Evolutionary conservation across 2,888 invertebrate species (phyloP), one percentile per base, ranked within the genome.

Genomic region (Octodonta nipae): DNA sequence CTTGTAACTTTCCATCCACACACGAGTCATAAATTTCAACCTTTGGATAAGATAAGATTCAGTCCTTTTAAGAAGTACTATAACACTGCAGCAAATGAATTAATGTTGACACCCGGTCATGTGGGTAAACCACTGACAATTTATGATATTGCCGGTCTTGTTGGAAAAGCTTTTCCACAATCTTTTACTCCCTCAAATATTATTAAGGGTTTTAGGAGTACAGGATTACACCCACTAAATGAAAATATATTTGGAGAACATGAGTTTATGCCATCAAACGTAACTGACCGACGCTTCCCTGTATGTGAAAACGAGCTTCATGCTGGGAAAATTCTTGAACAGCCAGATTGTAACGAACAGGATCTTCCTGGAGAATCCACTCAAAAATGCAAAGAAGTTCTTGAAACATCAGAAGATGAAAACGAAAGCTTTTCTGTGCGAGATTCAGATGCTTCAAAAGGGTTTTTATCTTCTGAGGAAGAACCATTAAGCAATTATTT

Each of bases 11-110:
- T 25, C 5, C 25, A 25, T 25, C 25, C 25, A 10, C 10, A 25
- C 25, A 25, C 25, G 5, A 25, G 25, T 10, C 6, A 25, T 10
- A 25, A 25, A 25, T n/a, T n/a, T n/a, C n/a, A n/a, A n/a, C n/a
- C n/a, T n/a, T 10, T 25, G 6, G 25, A 25, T 10, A 25, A 10
- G 10, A n/a, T 11, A 6, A 11, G 6, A n/a, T 25, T 25, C 10
- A 11, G 25, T 6, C 25, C 25, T 5, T 6, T 25, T 5, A 25
- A 25, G 10, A 6, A 6, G 8, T 17, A 10, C 10, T 25, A n/a
- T 25, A 25, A 25, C 10, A 6, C 6, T 6, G 25, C 25, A 25
- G 6, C 6, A 5, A 25, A 25, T n/a, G 25, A 17, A 17, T 10
- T 5, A 10, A 25, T n/a, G 11, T n/a, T 25, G 8, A 5, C 17